phyloP scores from a whole-genome alignment of 1,140 invertebrate species.

The Cylas formicarius region DNA sequence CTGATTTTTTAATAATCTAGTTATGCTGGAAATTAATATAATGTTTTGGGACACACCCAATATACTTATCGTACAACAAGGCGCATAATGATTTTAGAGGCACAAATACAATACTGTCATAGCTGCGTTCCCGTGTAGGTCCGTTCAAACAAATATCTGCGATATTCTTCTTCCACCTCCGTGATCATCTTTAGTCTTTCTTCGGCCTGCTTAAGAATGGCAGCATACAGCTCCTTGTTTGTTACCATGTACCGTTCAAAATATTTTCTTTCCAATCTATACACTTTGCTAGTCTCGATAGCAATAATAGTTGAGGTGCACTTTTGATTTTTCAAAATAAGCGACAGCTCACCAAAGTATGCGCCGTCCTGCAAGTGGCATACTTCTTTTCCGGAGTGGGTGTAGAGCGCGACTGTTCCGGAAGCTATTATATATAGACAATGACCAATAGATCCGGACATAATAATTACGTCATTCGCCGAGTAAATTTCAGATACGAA shows the following conservation, averaged over 20 bases:
- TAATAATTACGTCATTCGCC: slow-evolving; percentile 41
- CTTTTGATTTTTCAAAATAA: slow-evolving; percentile 48
- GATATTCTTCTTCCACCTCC: slow-evolving; percentile 30
- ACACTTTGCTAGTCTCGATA: slow-evolving; percentile 50
- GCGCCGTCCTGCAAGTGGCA: slow-evolving; percentile 34
- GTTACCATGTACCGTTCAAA: slow-evolving; percentile 36
- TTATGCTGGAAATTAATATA: too few relatives aligned
- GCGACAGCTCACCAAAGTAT: slow-evolving; percentile 33
- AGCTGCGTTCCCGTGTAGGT: too few relatives aligned
- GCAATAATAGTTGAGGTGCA: slow-evolving; percentile 47
- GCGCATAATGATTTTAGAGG: too few relatives aligned
- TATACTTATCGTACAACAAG: too few relatives aligned
- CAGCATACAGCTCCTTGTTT: slow-evolving; percentile 21
- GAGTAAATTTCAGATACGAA: slow-evolving; percentile 28
- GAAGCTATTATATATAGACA: slow-evolving; percentile 52
- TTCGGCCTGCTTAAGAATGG: slow-evolving; percentile 26
- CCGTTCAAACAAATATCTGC: slow-evolving; percentile 21
- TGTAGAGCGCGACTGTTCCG: slow-evolving; percentile 50
- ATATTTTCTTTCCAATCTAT: slow-evolving; percentile 42
- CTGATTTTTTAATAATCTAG: too few relatives aligned
- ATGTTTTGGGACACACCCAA: too few relatives aligned
- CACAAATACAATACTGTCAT: too few relatives aligned
- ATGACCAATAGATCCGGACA: slow-evolving; percentile 48
- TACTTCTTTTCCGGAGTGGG: slow-evolving; percentile 47
- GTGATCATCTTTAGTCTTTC: slow-evolving; percentile 24